These are phyloP conservation scores for Heterochromis multidens DNA, from an alignment of 2,113 vertebrate species.

Conservation along the genomic window DNA sequence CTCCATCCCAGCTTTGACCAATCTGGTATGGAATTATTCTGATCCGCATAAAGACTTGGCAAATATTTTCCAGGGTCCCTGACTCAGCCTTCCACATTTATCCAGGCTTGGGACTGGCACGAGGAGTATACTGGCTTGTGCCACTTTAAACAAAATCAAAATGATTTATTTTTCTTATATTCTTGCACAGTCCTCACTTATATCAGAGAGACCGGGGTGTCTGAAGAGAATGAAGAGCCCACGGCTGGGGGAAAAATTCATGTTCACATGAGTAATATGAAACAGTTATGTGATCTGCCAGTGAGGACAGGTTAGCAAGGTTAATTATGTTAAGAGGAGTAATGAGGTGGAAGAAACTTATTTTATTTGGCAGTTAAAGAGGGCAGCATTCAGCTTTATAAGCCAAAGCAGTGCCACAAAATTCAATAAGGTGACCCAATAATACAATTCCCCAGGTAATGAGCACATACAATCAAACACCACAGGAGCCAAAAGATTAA, in stretches of 20 bases:
- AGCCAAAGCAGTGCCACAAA: background rate
- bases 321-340: background rate
- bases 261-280: background rate
- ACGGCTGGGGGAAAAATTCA: background rate
- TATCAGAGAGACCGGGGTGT: background rate
- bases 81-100: background rate
- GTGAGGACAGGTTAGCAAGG: background rate
- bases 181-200: background rate
- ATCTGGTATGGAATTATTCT: background rate
- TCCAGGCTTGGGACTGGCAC: background rate
- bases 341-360: background rate
- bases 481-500: background rate
- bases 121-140: background rate
- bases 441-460: background rate
- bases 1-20: background rate
- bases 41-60: background rate
- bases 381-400: background rate
- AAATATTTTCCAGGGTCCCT: background rate
- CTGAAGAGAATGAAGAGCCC: background rate
- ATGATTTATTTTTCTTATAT: background rate
- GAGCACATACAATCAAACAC: background rate
- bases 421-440: background rate
- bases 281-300: background rate
- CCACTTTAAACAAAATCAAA: background rate
- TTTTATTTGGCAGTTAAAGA: background rate